A percentile compares a stretch with the other conserved stretches of the same genome.
phyloP scores from a whole-genome alignment of 2,797 vertebrate genomes.

The Macroramphosus scolopax region DNA sequence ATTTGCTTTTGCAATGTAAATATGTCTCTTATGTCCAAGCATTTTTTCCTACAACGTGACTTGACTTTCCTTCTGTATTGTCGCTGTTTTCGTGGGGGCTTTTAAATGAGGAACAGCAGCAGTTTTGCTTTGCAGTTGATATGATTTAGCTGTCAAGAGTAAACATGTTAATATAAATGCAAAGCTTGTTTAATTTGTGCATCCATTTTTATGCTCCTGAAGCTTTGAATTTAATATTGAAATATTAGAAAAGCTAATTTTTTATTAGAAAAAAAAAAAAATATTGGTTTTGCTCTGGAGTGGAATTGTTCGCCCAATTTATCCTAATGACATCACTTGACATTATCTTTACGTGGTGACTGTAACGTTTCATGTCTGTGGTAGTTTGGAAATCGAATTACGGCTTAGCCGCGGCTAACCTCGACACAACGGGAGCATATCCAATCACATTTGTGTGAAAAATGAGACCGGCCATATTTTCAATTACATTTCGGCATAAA shows the following conservation, averaged over 20 bases:
- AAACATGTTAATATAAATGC: conserved; percentile 11
- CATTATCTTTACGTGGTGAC: conserved; percentile 56
- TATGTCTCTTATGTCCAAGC: too few species aligned
- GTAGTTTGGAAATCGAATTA: conserved; percentile 71
- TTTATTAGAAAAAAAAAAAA: conserved; percentile 7
- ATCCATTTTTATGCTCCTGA: too few species aligned
- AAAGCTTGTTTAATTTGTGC: conserved; percentile 8
- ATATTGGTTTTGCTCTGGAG: conserved; percentile 15
- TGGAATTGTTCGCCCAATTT: conserved; percentile 36
- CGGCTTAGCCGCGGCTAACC: conserved; percentile 68
- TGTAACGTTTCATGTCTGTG: conserved; percentile 44
- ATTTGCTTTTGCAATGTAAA: too few species aligned
- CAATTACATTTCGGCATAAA: conserved; percentile 81
- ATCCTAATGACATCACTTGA: conserved; percentile 53
- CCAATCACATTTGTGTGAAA: conserved; percentile 80
- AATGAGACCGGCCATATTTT: conserved; percentile 75
- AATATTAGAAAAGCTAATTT: too few species aligned
- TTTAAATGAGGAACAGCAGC: too few species aligned
- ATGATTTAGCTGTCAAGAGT: conserved; percentile 5
- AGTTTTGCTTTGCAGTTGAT: conserved; percentile 16
- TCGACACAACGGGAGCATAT: conserved; percentile 70
- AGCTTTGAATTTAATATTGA: too few species aligned
- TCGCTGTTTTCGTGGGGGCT: background rate
- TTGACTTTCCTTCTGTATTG: background rate
- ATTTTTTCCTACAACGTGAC: too few species aligned